Evolutionary conservation across 2,113 vertebrate genomes (phyloP).

Genomic region (Hydrochoerus hydrochaeris): DNA sequence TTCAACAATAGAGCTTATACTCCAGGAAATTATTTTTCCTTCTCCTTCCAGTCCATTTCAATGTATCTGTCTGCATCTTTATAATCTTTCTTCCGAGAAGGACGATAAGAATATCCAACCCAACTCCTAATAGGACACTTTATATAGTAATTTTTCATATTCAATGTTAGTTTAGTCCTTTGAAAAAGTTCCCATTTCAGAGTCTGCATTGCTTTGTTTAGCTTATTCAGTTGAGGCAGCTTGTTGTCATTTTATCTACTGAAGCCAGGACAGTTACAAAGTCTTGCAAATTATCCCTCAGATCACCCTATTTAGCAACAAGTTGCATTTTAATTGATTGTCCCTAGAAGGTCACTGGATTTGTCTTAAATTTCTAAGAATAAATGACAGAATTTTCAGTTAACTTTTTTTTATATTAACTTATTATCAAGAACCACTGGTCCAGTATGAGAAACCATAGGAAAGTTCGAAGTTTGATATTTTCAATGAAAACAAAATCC

Average conservation of each 20-base stretch:
- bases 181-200: background rate
- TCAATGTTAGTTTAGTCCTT: background rate
- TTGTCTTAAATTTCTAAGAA: conserved; percentile 35
- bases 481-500: conserved; percentile 49
- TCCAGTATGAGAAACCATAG: background rate
- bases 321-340: background rate
- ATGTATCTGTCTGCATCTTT: background rate
- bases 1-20: background rate
- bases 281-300: background rate
- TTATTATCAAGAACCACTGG: background rate
- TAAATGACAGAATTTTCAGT: background rate
- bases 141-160: background rate
- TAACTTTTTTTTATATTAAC: conserved; percentile 42
- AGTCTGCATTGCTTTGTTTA: background rate
- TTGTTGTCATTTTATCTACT: background rate
- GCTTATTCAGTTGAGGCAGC: background rate
- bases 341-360: background rate
- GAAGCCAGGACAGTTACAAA: background rate
- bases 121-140: background rate
- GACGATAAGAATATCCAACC: background rate
- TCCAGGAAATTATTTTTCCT: background rate
- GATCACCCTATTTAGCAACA: background rate
- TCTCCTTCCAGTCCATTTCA: background rate
- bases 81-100: background rate
- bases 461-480: conserved; percentile 19